Percentiles rank a stretch among this genome's conserved stretches.
phyloP scores from a whole-genome alignment of 2,113 vertebrate species.

The Eulemur macaco region DNA sequence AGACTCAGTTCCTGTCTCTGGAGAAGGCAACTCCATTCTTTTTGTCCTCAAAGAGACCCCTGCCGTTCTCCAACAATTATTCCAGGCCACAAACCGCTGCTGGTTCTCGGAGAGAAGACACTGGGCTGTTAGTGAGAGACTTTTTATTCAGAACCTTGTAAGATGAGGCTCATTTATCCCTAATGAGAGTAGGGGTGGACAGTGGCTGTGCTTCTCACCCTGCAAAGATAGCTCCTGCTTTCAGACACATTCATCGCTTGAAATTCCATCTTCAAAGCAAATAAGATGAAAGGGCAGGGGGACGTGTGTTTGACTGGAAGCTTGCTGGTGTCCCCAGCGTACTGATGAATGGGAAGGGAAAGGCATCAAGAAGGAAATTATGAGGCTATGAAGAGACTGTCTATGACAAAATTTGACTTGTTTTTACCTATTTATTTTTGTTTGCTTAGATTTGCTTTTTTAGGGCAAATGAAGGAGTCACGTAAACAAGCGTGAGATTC shows the following conservation, averaged over 20 bases:
- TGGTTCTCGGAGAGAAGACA: neutral
- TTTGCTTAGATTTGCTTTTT: constrained; percentile 17
- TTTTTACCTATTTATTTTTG: neutral
- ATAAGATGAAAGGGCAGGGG: neutral
- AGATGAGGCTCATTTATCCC: neutral
- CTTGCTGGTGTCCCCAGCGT: neutral
- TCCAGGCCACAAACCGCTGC: neutral
- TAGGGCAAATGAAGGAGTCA: neutral
- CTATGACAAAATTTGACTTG: neutral
- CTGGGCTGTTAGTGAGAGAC: neutral
- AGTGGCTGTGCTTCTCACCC: neutral
- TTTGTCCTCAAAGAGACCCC: constrained; percentile 49
- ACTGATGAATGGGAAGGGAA: neutral
- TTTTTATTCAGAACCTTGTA: constrained; percentile 11
- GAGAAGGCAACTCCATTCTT: constrained; percentile 46
- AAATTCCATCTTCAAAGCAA: constrained; percentile 33
- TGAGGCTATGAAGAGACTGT: neutral
- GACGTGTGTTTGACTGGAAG: neutral
- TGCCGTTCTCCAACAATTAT: neutral
- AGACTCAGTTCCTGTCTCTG: constrained; percentile 48
- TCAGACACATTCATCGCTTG: neutral
- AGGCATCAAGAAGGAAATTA: neutral
- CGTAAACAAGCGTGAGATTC: neutral
- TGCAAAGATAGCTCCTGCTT: neutral
- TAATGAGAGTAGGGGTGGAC: constrained; percentile 12